phyloP scores from a whole-genome alignment of 1,140 invertebrate genomes.

The Kradibia gibbosae region DNA sequence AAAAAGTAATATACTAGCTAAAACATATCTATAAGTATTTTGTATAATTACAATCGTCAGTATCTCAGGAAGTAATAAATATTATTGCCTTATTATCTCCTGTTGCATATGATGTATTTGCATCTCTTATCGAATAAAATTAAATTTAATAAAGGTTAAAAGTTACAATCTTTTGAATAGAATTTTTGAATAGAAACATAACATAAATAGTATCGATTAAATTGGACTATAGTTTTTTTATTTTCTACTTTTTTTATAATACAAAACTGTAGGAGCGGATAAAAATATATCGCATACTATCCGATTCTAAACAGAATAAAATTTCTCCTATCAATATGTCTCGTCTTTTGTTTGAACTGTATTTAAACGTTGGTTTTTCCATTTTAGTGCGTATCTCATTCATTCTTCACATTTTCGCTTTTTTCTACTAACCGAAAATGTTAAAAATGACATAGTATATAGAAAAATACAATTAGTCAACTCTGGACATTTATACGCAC shows the following conservation, averaged over 20 bases:
- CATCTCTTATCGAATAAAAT: too few relatives aligned
- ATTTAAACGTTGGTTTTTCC: not conserved
- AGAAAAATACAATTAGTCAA: not conserved
- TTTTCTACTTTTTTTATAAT: not conserved
- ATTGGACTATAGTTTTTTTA: not conserved
- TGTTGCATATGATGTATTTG: too few relatives aligned
- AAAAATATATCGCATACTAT: not conserved
- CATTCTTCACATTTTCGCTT: not conserved
- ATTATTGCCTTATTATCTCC: too few relatives aligned
- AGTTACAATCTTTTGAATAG: too few relatives aligned
- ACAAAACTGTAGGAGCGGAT: conserved; percentile 9
- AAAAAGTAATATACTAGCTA: too few relatives aligned
- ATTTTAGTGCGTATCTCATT: not conserved
- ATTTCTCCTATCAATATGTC: conserved; percentile 16
- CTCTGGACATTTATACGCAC: conserved; percentile 27
- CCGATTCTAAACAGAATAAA: conserved; percentile 1
- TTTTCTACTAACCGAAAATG: not conserved
- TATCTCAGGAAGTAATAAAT: too few relatives aligned
- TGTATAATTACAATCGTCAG: too few relatives aligned
- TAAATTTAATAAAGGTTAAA: too few relatives aligned
- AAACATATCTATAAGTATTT: too few relatives aligned
- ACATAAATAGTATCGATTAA: not conserved
- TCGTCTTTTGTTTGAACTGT: not conserved
- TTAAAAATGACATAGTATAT: conserved; percentile 12
- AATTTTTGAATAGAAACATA: not conserved